These are phyloP conservation scores for Acrocyrtus sp. DNA, from an alignment of 2,888 invertebrate species.

Conservation along the genomic window DNA sequence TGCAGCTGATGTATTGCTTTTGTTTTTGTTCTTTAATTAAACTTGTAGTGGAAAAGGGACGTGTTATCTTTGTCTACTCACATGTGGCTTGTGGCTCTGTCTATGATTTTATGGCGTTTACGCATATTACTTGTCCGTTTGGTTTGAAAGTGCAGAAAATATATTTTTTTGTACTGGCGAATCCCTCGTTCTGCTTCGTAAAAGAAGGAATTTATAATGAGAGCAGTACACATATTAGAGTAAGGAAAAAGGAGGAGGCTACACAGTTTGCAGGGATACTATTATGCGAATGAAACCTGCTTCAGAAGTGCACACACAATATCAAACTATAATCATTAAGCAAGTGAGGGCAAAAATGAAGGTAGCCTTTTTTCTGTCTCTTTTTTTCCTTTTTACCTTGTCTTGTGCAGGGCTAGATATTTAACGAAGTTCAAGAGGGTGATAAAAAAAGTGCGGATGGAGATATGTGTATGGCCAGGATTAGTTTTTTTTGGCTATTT, in stretches of 20 bases:
- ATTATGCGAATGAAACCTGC: constrained; percentile 45
- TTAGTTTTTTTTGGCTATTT: neutral
- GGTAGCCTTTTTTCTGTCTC: constrained; percentile 1
- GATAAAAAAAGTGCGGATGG: no score
- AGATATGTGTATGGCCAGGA: no score
- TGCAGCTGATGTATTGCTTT: neutral
- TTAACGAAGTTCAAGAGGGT: no score
- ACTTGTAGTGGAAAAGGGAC: constrained; percentile 21
- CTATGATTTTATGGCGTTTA: neutral
- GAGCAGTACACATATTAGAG: no score
- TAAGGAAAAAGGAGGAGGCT: constrained; percentile 25
- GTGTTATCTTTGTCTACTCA: constrained; percentile 18
- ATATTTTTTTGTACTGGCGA: neutral
- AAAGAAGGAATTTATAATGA: constrained; percentile 15
- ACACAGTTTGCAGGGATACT: neutral
- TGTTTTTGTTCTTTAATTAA: neutral
- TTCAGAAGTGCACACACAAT: neutral
- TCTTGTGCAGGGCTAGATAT: no score
- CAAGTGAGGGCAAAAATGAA: constrained; percentile 8
- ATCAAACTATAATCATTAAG: neutral
- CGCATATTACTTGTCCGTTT: neutral
- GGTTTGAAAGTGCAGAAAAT: no score
- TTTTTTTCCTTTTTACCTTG: constrained; percentile 5
- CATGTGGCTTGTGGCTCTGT: no score
- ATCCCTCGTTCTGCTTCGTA: constrained; percentile 24